Evolutionary conservation across 53 echinoderm and acorn worm species (phyloP), one percentile per base, ranked within the genome.

Genomic region (Patiria pectinifera): DNA sequence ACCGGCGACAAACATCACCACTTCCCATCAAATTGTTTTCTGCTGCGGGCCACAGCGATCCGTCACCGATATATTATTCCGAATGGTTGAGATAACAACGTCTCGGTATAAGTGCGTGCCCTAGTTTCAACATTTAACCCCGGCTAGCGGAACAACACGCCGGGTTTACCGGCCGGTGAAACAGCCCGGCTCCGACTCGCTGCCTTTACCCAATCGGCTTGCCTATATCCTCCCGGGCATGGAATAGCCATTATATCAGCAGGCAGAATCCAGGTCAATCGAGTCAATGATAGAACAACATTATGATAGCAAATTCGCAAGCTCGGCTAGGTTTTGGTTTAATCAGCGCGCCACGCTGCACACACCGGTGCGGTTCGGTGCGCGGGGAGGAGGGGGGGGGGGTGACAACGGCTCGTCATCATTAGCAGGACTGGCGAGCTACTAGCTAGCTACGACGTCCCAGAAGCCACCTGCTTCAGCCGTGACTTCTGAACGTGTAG

Each of bases 271-370:
- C 90, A 90, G 90, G 90, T 90, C 90, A 90, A 90, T 90, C 90
- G 69, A 90, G 90, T 90, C 90, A 90, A 90, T 81, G 90, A 90
- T 90, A 90, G 90, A 90, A 90, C 90, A 90, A 90, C 90, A 90
- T 90, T 90, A 90, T 90, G 90, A 90, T 90, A 90, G 90, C 90
- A 90, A 90, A 90, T 90, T 90, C 80, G 80, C 81, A 80, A 45
- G 90, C 78, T 90, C 84, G 26, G 62, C 84, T 66, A 21, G 24
- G 74, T 74, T 74, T 69, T 53, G 69, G 69, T 69, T 69, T 69
- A 69, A 69, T 69, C 69, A 69, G 80, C 48, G 48, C 59, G 23
- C 46, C 46, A 22, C 76, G 8, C 53, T 53, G 53, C 53, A 53
- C 53, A 53, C 53, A 53, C 53, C 53, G 53, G 53, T 16, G 80